A percentile compares a stretch with the other conserved stretches of the same genome.
These are phyloP conservation scores for Aldrovandia affinis DNA, from an alignment of 2,797 vertebrate genomes.

Conservation along the genomic window DNA sequence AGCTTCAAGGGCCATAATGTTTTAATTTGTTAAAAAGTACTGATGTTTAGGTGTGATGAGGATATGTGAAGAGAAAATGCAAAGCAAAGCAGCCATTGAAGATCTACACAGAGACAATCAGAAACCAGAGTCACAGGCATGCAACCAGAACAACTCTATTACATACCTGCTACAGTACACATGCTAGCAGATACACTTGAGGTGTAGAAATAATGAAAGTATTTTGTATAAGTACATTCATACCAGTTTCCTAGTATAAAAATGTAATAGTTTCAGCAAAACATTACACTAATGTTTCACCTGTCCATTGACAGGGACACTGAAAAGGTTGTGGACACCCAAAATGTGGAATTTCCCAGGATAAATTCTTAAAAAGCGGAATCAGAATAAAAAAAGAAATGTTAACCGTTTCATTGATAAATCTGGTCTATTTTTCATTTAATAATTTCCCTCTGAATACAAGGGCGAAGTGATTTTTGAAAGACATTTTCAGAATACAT, in stretches of 20 bases:
- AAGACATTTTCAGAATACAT: not conserved
- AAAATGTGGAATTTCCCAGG: not conserved
- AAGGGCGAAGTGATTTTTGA: not conserved
- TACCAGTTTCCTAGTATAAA: no score
- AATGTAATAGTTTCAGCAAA: no score
- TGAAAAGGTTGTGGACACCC: not conserved
- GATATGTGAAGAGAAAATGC: not conserved
- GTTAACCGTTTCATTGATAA: not conserved
- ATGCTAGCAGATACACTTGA: no score
- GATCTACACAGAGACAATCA: not conserved
- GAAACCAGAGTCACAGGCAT: not conserved
- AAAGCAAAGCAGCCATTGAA: slow-evolving; percentile 25
- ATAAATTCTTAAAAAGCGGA: not conserved
- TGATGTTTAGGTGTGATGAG: not conserved
- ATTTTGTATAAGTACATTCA: no score
- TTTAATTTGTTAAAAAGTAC: not conserved
- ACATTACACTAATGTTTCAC: no score
- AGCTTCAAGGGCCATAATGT: not conserved
- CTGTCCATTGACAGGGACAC: not conserved
- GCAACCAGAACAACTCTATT: not conserved
- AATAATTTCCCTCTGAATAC: not conserved
- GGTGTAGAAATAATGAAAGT: no score
- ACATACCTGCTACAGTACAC: not conserved
- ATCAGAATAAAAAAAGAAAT: not conserved
- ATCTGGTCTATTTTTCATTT: not conserved